Evolutionary conservation across 2,888 invertebrate species (phyloP).

Genomic region (Xestia ashworthii): DNA sequence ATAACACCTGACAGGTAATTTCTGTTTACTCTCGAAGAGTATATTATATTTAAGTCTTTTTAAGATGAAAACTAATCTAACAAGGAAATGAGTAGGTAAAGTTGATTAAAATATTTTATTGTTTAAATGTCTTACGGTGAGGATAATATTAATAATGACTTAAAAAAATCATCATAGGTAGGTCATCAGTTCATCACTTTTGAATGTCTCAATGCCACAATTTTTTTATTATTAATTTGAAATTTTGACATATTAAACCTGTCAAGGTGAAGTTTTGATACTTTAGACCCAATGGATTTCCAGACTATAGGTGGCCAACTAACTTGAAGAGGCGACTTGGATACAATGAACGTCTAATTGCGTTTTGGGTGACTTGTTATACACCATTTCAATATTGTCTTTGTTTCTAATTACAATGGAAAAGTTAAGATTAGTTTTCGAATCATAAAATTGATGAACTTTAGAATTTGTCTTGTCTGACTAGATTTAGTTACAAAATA

Average conservation of each 20-base stretch:
- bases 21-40: conserved; percentile 10
- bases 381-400: conserved; percentile 43
- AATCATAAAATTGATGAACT: conserved; percentile 34
- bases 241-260: conserved; percentile 28
- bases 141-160: neutral
- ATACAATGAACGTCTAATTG: conserved; percentile 51
- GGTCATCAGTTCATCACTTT: conserved; percentile 2
- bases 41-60: conserved; percentile 6
- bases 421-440: conserved; percentile 48
- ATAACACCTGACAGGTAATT: conserved; percentile 20
- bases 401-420: conserved; percentile 27
- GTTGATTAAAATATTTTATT: neutral
- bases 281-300: conserved; percentile 24
- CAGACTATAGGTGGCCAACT: conserved; percentile 18
- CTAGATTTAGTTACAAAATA: conserved; percentile 14
- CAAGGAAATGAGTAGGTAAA: conserved; percentile 4
- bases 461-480: conserved; percentile 18
- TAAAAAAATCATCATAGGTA: neutral
- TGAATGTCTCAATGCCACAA: conserved; percentile 13
- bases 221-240: neutral
- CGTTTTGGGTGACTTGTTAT: conserved; percentile 31
- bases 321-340: conserved; percentile 28
- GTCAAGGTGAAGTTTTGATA: conserved; percentile 34
- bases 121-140: neutral
- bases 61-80: conserved; percentile 23